Percentiles rank a stretch among this genome's conserved stretches.
Conservation (phyloP, 2,113 vertebrate species). For the Zosterops japonicus region DNA sequence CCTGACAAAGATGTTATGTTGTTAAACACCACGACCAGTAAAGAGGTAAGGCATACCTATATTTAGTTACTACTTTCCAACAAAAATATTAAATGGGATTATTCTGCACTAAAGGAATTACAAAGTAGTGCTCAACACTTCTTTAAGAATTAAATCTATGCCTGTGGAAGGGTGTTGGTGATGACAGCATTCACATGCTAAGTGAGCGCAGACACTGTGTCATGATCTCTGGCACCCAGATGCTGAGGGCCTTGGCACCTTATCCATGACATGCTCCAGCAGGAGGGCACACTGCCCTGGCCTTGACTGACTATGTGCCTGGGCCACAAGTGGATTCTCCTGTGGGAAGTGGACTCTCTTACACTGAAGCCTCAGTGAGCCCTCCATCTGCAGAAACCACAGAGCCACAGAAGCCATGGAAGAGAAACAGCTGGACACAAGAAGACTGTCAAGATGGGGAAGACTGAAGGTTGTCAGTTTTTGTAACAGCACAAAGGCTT, state of each 20-base stretch:
- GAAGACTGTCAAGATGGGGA: not conserved
- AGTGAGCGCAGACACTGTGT: not conserved
- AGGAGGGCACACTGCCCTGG: not conserved
- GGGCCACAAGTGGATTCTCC: not conserved
- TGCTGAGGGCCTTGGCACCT: not conserved
- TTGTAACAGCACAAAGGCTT: not conserved
- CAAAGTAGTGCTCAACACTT: not conserved
- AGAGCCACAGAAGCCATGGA: not conserved
- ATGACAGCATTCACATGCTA: fast-evolving
- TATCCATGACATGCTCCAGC: not conserved
- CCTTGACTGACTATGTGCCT: not conserved
- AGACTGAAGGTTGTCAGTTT: not conserved
- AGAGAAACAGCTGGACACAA: not conserved
- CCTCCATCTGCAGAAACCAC: not conserved
- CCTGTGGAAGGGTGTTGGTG: not conserved
- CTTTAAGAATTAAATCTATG: not conserved
- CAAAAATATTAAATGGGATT: not conserved
- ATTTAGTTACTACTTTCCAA: not conserved
- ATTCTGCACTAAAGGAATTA: not conserved
- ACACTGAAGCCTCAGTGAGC: not conserved
- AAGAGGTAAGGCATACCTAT: not conserved
- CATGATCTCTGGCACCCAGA: not conserved
- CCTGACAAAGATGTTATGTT: constrained; percentile 67
- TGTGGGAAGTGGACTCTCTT: not conserved
- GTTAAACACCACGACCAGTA: not conserved